phyloP scores from a whole-genome alignment of 1,140 invertebrate genomes.

The Aphelinus certus region DNA sequence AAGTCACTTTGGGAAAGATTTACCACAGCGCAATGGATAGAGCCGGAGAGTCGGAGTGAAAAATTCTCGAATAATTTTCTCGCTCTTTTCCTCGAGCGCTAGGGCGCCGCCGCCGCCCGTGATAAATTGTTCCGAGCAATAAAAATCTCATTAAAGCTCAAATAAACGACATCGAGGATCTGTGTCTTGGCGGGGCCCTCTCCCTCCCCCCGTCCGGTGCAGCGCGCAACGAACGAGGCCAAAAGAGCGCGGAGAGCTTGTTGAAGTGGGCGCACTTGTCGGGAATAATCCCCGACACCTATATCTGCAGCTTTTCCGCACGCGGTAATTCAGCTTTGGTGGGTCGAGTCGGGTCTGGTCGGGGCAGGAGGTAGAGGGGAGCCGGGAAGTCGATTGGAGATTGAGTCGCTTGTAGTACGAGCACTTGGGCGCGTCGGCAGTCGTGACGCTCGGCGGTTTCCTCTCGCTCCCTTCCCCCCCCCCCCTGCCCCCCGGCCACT shows the following conservation, averaged over 20 bases:
- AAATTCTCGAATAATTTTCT: slow-evolving; percentile 42
- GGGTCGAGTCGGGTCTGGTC: too few species aligned
- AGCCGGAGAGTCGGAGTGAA: slow-evolving; percentile 15
- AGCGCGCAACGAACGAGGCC: slow-evolving; percentile 18
- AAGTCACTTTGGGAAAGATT: slow-evolving; percentile 34
- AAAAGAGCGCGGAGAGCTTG: slow-evolving; percentile 27
- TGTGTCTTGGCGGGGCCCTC: background rate
- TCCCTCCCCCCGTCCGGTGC: background rate
- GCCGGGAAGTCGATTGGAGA: slow-evolving; percentile 24
- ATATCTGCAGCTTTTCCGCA: slow-evolving; percentile 28
- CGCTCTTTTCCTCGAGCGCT: background rate
- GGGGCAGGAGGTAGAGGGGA: too few species aligned
- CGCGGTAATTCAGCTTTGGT: background rate
- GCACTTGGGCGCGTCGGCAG: background rate
- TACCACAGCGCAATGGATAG: slow-evolving; percentile 30
- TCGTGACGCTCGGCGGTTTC: too few species aligned
- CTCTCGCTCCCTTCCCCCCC: too few species aligned
- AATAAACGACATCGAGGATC: slow-evolving; percentile 39
- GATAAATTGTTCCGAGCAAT: slow-evolving; percentile 41
- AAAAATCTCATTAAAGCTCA: slow-evolving; percentile 42
- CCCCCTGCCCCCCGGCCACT: slow-evolving; percentile 13
- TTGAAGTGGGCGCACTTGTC: slow-evolving; percentile 29
- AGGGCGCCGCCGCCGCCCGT: background rate
- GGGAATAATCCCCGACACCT: slow-evolving; percentile 31
- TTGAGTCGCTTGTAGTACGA: background rate